Conservation (phyloP, 2,888 invertebrate genomes). For the Limnephilus marmoratus region DNA sequence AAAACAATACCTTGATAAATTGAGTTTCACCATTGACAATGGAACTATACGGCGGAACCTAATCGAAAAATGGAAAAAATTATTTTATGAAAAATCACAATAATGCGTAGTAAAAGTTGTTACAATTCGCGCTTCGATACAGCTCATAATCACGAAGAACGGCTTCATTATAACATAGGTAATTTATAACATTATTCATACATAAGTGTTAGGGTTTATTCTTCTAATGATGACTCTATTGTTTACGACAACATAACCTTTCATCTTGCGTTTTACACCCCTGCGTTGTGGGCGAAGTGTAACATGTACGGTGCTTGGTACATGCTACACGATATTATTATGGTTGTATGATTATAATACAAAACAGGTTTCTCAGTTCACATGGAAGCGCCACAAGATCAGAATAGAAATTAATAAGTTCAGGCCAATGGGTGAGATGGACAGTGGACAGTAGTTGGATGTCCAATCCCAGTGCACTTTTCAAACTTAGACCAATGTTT, state of each 20-base stretch:
- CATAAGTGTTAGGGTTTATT: not conserved
- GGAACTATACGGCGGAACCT: not conserved
- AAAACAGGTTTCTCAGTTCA: constrained; percentile 55
- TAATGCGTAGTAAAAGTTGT: not conserved
- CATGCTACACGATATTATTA: not conserved
- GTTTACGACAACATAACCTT: not conserved
- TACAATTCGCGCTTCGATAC: not conserved
- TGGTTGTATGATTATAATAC: not conserved
- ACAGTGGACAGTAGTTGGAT: not conserved
- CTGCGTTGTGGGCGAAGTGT: constrained; percentile 8
- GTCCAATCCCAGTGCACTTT: constrained; percentile 3
- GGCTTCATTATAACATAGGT: not conserved
- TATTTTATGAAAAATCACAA: not conserved
- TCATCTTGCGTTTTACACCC: constrained; percentile 10
- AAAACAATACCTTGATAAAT: not conserved
- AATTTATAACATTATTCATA: not conserved
- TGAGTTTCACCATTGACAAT: not conserved
- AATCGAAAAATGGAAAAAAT: not conserved
- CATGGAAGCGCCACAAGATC: constrained; percentile 53
- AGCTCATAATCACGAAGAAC: not conserved
- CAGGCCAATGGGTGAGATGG: constrained; percentile 42
- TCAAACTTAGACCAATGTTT: not conserved
- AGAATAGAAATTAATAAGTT: constrained; percentile 63
- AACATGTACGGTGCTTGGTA: not conserved
- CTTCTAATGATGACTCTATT: not conserved